Percentiles rank a stretch among this genome's conserved stretches.
phyloP scores from a whole-genome alignment of 2,113 vertebrate genomes.

The Casuarius casuarius region DNA sequence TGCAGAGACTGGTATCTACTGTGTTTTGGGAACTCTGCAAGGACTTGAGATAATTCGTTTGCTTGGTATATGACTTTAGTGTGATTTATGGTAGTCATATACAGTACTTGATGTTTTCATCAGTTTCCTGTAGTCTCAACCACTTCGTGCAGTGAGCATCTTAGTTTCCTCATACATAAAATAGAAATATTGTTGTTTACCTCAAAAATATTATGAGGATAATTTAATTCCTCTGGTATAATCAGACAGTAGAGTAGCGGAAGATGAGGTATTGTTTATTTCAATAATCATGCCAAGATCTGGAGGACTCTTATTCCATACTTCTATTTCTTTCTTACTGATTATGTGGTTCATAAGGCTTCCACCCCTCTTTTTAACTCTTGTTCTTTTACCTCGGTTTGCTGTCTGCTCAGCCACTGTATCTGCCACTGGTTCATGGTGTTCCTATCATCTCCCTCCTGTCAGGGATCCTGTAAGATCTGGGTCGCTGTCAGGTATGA shows the following conservation, averaged over 20 bases:
- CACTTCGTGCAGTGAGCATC: neutral
- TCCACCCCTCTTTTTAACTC: no score
- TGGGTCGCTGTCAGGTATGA: neutral
- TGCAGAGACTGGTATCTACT: neutral
- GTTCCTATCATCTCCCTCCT: neutral
- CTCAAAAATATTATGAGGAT: neutral
- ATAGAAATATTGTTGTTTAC: neutral
- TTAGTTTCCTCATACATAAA: neutral
- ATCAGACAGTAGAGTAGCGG: no score
- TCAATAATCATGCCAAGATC: neutral
- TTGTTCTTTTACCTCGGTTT: no score
- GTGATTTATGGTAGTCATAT: neutral
- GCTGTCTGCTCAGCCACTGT: neutral
- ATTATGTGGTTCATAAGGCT: no score
- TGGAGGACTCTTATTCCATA: neutral
- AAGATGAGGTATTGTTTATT: neutral
- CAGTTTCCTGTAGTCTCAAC: neutral
- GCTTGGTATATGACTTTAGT: neutral
- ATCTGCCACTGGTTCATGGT: neutral
- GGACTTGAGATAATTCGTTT: neutral
- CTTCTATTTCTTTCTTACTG: neutral
- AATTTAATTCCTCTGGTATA: neutral
- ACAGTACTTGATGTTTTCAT: neutral
- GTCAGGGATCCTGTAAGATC: neutral
- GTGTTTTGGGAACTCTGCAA: neutral